Evolutionary conservation across 2,888 invertebrate genomes (phyloP), one percentile per base, ranked within the genome.

Genomic region (Dicyrtoma fusca): DNA sequence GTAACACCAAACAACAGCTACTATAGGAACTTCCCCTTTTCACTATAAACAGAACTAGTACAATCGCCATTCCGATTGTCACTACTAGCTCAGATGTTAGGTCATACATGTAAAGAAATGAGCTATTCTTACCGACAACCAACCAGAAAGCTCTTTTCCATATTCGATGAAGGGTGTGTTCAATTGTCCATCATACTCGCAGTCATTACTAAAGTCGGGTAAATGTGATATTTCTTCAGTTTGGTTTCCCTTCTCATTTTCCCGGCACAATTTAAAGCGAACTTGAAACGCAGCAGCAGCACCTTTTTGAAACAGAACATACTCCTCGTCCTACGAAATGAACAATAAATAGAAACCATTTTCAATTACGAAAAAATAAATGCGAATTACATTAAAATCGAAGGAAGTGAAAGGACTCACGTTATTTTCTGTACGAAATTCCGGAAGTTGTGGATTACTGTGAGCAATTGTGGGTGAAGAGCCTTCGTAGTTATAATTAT

Each of bases 191-290:
- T 49, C 49, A 42, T 49, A 64, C n/a, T 45, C 49, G 14, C 21
- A 45, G 17, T 47, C 49, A 45, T 23, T 21, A 14, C 47, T 47
- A 21, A 26, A 25, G 8, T 64, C 64, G 44, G 49, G 21, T n/a
- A 49, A n/a, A 14, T 13, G 17, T 17, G 59, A 47, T 17, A 71
- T 53, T 45, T 76, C 75, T 11, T 80, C 79, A 4, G 81, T 81
- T 74, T 81, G 81, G 73, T 75, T 76, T n/a, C 75, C 78, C 25
- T 80, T 80, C 42, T 81, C 79, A 49, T 78, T 79, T 55, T 78
- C 78, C 14, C 71, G 69, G 19, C 73, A 72, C 17, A 80, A 69
- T 71, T 78, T 79, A 66, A 77, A 81, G 45, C 75, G 74, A 11
- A 80, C 73, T 13, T 77, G 77, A 68, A 80, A 80, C 25, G 76